phyloP scores from a whole-genome alignment of 2,797 vertebrate species.

The Microctenopoma lineatum region DNA sequence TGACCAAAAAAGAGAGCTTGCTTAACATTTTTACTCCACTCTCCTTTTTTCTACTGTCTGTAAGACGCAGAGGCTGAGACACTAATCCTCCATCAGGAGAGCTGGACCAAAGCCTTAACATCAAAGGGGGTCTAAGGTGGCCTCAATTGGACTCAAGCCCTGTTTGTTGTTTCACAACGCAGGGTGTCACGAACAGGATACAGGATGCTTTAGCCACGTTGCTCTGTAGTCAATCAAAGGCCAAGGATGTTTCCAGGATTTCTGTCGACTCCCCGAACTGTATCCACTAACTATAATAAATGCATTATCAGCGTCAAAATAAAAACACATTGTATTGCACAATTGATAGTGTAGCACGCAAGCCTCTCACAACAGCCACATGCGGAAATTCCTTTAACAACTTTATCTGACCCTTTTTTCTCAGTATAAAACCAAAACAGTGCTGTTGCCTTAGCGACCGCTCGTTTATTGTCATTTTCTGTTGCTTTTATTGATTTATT shows the following conservation, averaged over 20 bases:
- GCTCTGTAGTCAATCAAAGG: slow-evolving; percentile 56
- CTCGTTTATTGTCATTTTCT: slow-evolving; percentile 36
- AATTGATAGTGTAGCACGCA: slow-evolving; percentile 61
- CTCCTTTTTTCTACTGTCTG: slow-evolving; percentile 35
- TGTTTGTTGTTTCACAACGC: slow-evolving; percentile 46
- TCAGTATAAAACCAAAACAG: slow-evolving; percentile 71
- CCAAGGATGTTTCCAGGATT: slow-evolving; percentile 57
- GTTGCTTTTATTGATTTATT: slow-evolving; percentile 62
- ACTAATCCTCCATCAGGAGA: slow-evolving; percentile 18
- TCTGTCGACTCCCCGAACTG: slow-evolving; percentile 39
- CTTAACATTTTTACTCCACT: slow-evolving; percentile 28
- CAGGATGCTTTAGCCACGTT: slow-evolving; percentile 61
- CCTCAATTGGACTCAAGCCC: slow-evolving; percentile 17
- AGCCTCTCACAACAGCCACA: slow-evolving; percentile 36
- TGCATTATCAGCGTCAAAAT: slow-evolving; percentile 34
- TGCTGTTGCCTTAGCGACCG: slow-evolving; percentile 72
- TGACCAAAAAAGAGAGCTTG: slow-evolving; percentile 11
- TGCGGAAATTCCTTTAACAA: slow-evolving; percentile 51
- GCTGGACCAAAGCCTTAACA: slow-evolving; percentile 8
- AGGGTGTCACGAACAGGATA: slow-evolving; percentile 45
- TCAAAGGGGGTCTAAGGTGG: slow-evolving; percentile 5
- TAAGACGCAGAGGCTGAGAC: slow-evolving; percentile 23
- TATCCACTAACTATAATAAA: slow-evolving; percentile 23
- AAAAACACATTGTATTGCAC: slow-evolving; percentile 37
- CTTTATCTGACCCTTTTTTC: slow-evolving; percentile 47